Conservation (phyloP, 2,888 invertebrate species). For the Harpalus rufipes region DNA sequence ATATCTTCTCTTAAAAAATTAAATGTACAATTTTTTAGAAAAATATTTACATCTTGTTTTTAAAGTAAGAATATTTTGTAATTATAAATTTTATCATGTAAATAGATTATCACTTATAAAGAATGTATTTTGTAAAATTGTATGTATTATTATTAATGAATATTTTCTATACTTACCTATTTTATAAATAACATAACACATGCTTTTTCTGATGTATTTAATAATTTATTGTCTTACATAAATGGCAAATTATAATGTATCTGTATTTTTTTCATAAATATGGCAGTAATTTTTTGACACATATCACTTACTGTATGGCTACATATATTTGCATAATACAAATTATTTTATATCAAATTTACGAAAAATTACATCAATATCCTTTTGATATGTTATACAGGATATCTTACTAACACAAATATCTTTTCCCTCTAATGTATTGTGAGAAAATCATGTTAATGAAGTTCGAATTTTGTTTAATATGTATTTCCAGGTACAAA, state of each 20-base stretch:
- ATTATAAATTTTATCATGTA: conserved; percentile 2
- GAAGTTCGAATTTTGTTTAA: conserved; percentile 30
- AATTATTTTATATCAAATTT: conserved; percentile 36
- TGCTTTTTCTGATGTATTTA: conserved; percentile 28
- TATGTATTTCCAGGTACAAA: conserved; percentile 55
- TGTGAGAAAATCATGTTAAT: conserved; percentile 24
- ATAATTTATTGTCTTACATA: conserved; percentile 57
- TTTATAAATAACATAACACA: conserved; percentile 12
- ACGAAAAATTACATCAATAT: conserved; percentile 49
- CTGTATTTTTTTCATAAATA: conserved; percentile 31
- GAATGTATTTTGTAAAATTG: background rate
- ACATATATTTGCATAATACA: conserved; percentile 47
- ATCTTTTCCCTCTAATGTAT: background rate
- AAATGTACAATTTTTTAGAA: too few species aligned
- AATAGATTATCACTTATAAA: conserved; percentile 10
- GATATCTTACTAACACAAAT: conserved; percentile 50
- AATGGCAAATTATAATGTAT: conserved; percentile 33
- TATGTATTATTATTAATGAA: conserved; percentile 10
- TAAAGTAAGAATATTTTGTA: conserved; percentile 25
- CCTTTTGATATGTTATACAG: conserved; percentile 50
- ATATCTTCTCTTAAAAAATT: background rate
- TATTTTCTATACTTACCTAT: conserved; percentile 22
- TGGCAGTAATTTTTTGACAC: conserved; percentile 44
- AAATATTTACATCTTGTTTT: too few species aligned
- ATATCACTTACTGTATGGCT: conserved; percentile 23